phyloP scores from a whole-genome alignment of 2,113 vertebrate genomes.

The Tachysurus fulvidraco region DNA sequence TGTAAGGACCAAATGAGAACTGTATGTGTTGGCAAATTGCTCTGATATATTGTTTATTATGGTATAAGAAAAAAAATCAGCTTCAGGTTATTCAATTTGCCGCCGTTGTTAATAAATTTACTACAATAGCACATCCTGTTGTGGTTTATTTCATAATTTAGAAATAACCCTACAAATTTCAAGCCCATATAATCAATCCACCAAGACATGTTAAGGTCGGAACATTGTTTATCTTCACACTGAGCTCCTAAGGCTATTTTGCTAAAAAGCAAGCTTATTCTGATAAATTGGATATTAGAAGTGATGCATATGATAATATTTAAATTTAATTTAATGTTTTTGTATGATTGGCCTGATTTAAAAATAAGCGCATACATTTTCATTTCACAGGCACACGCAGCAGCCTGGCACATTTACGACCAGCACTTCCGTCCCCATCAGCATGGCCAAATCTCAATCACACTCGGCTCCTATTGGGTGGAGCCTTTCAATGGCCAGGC shows the following conservation, averaged over 20 bases:
- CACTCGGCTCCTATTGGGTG: constrained; percentile 92
- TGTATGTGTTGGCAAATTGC: too few relatives aligned
- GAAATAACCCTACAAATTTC: too few relatives aligned
- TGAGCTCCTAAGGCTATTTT: not conserved
- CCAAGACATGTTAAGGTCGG: too few relatives aligned
- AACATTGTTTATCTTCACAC: too few relatives aligned
- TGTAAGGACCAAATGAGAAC: not conserved
- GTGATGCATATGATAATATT: not conserved
- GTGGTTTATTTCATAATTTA: too few relatives aligned
- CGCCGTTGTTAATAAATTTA: not conserved
- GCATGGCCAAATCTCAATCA: constrained; percentile 85
- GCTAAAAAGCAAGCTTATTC: not conserved
- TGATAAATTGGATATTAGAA: not conserved
- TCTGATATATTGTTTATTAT: too few relatives aligned
- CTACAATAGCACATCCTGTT: too few relatives aligned
- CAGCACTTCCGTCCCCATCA: constrained; percentile 78
- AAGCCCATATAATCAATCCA: too few relatives aligned
- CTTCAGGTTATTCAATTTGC: too few relatives aligned
- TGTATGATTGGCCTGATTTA: not conserved
- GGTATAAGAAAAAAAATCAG: too few relatives aligned
- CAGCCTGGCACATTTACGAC: constrained; percentile 88
- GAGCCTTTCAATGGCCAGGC: constrained; percentile 78
- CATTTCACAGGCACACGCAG: constrained; percentile 84
- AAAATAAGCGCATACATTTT: not conserved
- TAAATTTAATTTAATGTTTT: not conserved